Percentiles rank a stretch among this genome's conserved stretches.
Evolutionary conservation across 2,113 vertebrate species (phyloP).

Genomic region (Cervus canadensis): DNA sequence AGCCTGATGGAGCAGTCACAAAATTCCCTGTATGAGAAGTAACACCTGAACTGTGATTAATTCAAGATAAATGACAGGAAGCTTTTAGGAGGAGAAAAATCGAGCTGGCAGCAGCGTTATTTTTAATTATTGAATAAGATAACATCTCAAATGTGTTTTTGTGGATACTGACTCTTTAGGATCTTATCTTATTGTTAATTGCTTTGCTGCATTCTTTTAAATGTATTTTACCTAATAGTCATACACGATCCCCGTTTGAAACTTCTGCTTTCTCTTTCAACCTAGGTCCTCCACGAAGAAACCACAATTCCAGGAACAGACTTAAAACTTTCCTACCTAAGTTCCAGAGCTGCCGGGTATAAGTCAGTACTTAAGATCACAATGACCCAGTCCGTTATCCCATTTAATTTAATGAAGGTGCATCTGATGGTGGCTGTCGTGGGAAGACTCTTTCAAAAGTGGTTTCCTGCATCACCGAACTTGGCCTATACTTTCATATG

Average conservation of each 20-base stretch:
- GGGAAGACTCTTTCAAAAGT: constrained; percentile 97
- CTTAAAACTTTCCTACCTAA: constrained; percentile 94
- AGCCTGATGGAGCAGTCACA: background rate
- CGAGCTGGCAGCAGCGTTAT: background rate
- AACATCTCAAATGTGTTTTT: background rate
- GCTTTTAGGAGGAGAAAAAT: background rate
- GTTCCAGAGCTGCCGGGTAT: constrained; percentile 95
- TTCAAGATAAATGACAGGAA: background rate
- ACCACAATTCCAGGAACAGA: constrained; percentile 95
- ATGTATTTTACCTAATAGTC: background rate
- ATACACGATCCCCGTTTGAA: background rate
- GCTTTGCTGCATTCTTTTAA: background rate
- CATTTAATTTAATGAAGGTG: constrained; percentile 97
- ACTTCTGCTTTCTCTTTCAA: background rate
- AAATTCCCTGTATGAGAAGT: background rate
- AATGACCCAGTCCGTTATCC: constrained; percentile 93
- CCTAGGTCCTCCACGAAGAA: constrained; percentile 96
- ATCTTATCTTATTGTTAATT: background rate
- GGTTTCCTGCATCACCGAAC: constrained; percentile 96
- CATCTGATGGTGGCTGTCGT: constrained; percentile 99
- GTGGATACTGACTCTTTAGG: background rate
- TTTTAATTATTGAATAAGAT: background rate
- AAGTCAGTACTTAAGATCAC: constrained; percentile 97
- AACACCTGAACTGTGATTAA: background rate
- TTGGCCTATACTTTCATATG: constrained; percentile 98